phyloP scores from a whole-genome alignment of 1,140 invertebrate species.

The Platyscapa corneri region DNA sequence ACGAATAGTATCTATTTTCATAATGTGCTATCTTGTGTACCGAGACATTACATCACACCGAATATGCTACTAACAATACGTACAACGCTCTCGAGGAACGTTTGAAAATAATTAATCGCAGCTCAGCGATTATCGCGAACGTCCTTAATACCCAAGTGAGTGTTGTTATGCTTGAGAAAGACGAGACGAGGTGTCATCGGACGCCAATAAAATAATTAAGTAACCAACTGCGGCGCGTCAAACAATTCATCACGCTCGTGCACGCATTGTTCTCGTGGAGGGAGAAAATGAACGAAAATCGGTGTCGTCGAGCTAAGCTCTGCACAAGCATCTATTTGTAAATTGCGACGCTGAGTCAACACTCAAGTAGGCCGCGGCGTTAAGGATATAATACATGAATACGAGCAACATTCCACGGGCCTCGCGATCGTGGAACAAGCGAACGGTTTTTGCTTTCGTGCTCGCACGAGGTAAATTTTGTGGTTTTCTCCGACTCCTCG shows the following conservation, averaged over 20 bases:
- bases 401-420: conserved; percentile 8
- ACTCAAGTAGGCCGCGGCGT: conserved; percentile 39
- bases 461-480: background rate
- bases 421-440: background rate
- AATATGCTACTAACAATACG: background rate
- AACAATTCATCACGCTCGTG: background rate
- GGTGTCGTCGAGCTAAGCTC: conserved; percentile 21
- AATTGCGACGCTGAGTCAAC: conserved; percentile 41
- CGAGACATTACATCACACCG: background rate
- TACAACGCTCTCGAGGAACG: background rate
- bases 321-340: conserved; percentile 38
- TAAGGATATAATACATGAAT: conserved; percentile 29
- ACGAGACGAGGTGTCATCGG: background rate
- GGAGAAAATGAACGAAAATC: conserved; percentile 26
- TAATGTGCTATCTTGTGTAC: background rate
- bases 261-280: background rate
- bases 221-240: background rate
- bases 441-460: conserved; percentile 31
- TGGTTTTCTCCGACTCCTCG: background rate
- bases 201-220: background rate
- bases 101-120: background rate
- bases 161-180: background rate
- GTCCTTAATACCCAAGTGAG: background rate
- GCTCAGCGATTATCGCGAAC: background rate
- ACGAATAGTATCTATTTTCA: background rate